These are phyloP conservation scores for Staurois parvus DNA, from an alignment of 2,797 vertebrate genomes.

Conservation along the genomic window DNA sequence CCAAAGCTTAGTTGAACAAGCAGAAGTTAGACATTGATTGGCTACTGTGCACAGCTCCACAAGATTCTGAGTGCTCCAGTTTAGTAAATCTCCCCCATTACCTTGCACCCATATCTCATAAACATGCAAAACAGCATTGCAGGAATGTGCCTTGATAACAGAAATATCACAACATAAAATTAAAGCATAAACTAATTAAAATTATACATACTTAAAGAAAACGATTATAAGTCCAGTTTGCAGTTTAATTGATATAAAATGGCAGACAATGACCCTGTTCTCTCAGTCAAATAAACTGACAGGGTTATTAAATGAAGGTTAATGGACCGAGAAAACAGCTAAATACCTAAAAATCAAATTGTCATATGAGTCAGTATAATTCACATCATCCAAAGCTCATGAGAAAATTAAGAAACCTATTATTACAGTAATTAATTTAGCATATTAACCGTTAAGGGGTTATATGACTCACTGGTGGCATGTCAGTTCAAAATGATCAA, in stretches of 20 bases:
- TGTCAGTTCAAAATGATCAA: neutral
- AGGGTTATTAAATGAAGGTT: conserved; percentile 20
- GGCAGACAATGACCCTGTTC: conserved; percentile 17
- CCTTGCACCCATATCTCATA: too few species aligned
- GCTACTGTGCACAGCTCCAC: too few species aligned
- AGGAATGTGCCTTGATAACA: too few species aligned
- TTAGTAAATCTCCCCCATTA: too few species aligned
- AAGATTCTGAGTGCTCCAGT: too few species aligned
- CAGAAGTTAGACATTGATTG: too few species aligned
- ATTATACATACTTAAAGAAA: conserved; percentile 15
- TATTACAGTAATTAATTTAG: conserved; percentile 15
- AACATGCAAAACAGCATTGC: too few species aligned
- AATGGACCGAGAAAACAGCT: conserved; percentile 16
- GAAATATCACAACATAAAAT: neutral
- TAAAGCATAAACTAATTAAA: conserved; percentile 1
- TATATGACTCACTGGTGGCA: neutral
- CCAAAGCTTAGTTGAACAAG: too few species aligned
- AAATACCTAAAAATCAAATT: conserved; percentile 34
- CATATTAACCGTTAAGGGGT: neutral
- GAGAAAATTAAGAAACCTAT: conserved; percentile 21
- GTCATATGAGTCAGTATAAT: conserved; percentile 24
- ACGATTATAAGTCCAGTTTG: conserved; percentile 12
- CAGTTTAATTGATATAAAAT: conserved; percentile 31
- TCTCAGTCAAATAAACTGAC: conserved; percentile 14
- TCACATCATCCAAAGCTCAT: conserved; percentile 8